Evolutionary conservation across 2,888 invertebrate genomes (phyloP).

Genomic region (Lepidocyrtinus sp.): DNA sequence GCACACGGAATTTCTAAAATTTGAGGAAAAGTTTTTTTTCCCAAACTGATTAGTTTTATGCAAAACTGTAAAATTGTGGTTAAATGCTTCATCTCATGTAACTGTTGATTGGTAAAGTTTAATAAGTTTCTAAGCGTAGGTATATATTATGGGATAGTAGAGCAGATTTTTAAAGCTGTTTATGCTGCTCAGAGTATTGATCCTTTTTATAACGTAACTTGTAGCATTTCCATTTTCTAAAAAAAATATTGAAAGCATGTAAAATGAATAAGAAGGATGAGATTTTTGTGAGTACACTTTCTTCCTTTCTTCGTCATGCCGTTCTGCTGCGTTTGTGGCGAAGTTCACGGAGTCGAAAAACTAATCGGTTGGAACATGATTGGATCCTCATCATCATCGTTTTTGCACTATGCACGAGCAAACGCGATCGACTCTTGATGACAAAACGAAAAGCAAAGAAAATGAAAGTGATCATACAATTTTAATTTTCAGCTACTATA

Average conservation of each 20-base stretch:
- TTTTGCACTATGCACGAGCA: background rate
- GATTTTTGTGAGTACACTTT: background rate
- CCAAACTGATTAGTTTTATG: slow-evolving; percentile 53
- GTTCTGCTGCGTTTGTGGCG: slow-evolving; percentile 47
- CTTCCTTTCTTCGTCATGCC: slow-evolving; percentile 43
- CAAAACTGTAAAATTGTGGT: slow-evolving; percentile 54
- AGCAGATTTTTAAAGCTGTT: background rate
- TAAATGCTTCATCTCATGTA: slow-evolving; percentile 49
- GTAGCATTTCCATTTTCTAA: too few relatives aligned
- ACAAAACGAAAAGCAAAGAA: background rate
- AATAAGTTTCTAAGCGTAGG: background rate
- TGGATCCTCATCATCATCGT: slow-evolving; percentile 15
- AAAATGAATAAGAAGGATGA: slow-evolving; percentile 14
- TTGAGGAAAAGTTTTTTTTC: slow-evolving; percentile 47
- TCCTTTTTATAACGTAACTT: slow-evolving; percentile 10
- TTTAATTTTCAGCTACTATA: too few relatives aligned
- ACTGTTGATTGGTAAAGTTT: slow-evolving; percentile 29
- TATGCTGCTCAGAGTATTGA: background rate
- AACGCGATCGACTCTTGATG: background rate
- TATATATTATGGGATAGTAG: background rate
- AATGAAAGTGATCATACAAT: too few relatives aligned
- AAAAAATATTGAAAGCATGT: too few relatives aligned
- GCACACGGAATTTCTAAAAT: slow-evolving; percentile 29
- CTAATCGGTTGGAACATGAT: slow-evolving; percentile 59
- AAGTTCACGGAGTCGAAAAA: slow-evolving; percentile 59